A percentile compares a stretch with the other conserved stretches of the same genome.
Evolutionary conservation across 2,113 vertebrate species (phyloP).

Genomic region (Oreochromis aureus): DNA sequence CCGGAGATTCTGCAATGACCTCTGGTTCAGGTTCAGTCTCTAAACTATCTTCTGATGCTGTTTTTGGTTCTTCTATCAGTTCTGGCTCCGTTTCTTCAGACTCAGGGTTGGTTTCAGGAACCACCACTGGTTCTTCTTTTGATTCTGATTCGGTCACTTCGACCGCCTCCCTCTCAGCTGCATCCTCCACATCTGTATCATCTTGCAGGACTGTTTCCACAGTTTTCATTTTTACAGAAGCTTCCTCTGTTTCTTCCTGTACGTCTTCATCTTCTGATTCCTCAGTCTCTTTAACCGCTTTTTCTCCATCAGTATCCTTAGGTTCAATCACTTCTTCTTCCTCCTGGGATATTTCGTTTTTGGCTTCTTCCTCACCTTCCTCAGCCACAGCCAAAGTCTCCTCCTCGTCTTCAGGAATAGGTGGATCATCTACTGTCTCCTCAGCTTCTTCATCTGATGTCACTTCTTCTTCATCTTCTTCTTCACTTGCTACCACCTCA

Average conservation of each 20-base stretch:
- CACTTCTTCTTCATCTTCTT: slow-evolving; percentile 5
- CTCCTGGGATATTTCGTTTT: not conserved
- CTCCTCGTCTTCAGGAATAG: not conserved
- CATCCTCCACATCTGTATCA: not conserved
- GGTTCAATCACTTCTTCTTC: not conserved
- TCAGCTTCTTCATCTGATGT: not conserved
- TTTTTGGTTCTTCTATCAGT: not conserved
- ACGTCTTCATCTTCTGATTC: not conserved
- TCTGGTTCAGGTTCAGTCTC: slow-evolving; percentile 1
- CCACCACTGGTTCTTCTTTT: not conserved
- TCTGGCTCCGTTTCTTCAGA: not conserved
- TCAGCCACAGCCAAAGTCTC: not conserved
- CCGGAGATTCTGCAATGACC: not conserved
- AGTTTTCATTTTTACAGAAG: not conserved
- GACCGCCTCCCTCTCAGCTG: not conserved
- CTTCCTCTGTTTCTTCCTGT: not conserved
- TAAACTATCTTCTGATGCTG: not conserved
- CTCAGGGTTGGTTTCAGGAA: not conserved
- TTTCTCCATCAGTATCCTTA: not conserved
- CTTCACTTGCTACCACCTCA: not conserved
- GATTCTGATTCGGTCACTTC: not conserved
- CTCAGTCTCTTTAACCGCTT: not conserved
- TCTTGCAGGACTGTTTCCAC: not conserved
- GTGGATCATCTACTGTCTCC: not conserved
- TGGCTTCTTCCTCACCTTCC: not conserved